Conservation (phyloP, 2,888 invertebrate genomes). For the Apoderus coryli region DNA sequence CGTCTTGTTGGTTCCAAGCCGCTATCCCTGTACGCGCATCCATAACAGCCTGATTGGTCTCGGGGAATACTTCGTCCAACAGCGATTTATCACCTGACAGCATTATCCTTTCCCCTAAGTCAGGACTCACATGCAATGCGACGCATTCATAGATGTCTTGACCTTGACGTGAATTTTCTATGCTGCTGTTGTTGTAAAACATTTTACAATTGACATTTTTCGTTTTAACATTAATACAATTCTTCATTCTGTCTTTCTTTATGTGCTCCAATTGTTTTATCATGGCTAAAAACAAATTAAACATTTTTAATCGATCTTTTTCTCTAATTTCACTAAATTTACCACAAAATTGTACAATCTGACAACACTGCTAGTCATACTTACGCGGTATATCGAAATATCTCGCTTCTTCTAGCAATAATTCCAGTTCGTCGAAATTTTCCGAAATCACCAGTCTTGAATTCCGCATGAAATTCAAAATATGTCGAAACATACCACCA, state of each 20-base stretch:
- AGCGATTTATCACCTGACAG: slow-evolving; percentile 65
- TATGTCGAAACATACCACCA: slow-evolving; percentile 94
- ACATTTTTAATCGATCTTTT: slow-evolving; percentile 6
- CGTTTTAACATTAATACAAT: slow-evolving; percentile 29
- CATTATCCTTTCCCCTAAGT: slow-evolving; percentile 68
- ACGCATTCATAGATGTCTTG: slow-evolving; percentile 56
- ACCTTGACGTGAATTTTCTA: slow-evolving; percentile 17
- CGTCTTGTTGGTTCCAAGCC: slow-evolving; percentile 66
- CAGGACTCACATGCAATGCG: slow-evolving; percentile 66
- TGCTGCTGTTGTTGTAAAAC: slow-evolving; percentile 13
- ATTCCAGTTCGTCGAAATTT: slow-evolving; percentile 73
- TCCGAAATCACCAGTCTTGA: slow-evolving; percentile 75
- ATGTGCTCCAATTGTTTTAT: slow-evolving; percentile 55
- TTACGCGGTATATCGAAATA: slow-evolving; percentile 83
- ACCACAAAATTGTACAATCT: slow-evolving; percentile 2
- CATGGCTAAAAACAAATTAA: slow-evolving; percentile 45
- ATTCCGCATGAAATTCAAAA: slow-evolving; percentile 91
- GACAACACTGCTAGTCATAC: slow-evolving; percentile 31
- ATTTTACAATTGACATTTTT: slow-evolving; percentile 9
- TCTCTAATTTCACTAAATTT: background rate
- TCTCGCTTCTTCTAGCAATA: slow-evolving; percentile 78
- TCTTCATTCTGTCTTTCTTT: slow-evolving; percentile 53
- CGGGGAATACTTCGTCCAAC: slow-evolving; percentile 59
- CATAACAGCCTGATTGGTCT: slow-evolving; percentile 65
- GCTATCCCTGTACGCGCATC: slow-evolving; percentile 66